Conservation (phyloP, 2,113 vertebrate species). For the Barnardius zonarius region DNA sequence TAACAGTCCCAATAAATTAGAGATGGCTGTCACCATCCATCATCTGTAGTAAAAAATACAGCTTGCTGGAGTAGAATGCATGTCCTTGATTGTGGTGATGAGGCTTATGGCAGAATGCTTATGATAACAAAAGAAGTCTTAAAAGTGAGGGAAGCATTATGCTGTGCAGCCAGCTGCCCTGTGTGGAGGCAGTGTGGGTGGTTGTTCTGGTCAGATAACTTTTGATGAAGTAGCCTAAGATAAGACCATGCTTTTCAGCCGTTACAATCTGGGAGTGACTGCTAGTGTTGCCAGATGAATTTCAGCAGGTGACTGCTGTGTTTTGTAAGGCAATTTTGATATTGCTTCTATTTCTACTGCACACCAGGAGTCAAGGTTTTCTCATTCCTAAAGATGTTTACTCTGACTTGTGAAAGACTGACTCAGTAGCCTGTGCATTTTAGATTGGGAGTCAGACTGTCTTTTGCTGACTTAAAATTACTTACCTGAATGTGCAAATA, state of each 20-base stretch:
- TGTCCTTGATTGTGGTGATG: background rate
- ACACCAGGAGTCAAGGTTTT: background rate
- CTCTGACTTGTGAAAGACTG: background rate
- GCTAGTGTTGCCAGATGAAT: background rate
- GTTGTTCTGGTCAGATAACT: background rate
- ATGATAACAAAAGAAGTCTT: background rate
- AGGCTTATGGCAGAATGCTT: background rate
- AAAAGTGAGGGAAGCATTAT: background rate
- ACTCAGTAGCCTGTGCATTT: background rate
- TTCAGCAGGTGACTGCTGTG: background rate
- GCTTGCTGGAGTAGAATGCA: background rate
- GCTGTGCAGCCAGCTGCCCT: accelerated
- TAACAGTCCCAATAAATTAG: background rate
- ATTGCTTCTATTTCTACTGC: background rate
- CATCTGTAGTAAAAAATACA: background rate
- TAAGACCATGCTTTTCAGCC: background rate
- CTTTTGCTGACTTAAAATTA: background rate
- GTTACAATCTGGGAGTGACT: background rate
- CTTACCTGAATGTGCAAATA: background rate
- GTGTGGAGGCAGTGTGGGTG: accelerated
- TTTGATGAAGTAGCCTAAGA: background rate
- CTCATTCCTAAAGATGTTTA: background rate
- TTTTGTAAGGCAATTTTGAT: background rate
- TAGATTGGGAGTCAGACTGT: background rate
- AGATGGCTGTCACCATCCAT: background rate